Base-by-base conservation (phyloP, 53 echinoderm and acorn worm species). In the Paracentrotus lividus region DNA sequence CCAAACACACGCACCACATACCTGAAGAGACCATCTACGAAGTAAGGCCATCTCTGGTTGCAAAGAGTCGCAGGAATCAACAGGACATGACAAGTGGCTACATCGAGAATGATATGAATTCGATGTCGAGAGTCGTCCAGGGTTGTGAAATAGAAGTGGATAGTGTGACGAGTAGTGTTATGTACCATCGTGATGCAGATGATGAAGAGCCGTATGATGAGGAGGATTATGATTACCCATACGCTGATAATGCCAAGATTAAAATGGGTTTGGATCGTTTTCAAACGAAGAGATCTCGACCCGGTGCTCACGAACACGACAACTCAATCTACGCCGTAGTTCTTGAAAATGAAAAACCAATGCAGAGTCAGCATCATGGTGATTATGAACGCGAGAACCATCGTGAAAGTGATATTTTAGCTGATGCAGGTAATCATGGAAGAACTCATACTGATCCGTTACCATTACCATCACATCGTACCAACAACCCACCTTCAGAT, bases 21-120 rank as follows among this genome's bases (percentile, higher is more conserved):
- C 92, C 92, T 2, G 92, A 78, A 42, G 92, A 92, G 77, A 92
- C 92, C 32, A 92, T 92, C 52, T 92, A 92, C 54, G 92, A 92
- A 56, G 92, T 92, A 24, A 40, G 92, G 20, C 92, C 92, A 2
- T 92, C 92, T 2, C 81, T 92, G 5, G 92, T 92, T 24, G 92
- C 92, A 3, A 92, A 92, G 81, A 26, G 42, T n/a, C 92, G 92
- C 36, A 53, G 32, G 57, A 59, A 92, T 59, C n/a, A n/a, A n/a
- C 54, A 57, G 58, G 81, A 92, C 58, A 55, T 92, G 81, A 77
- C 92, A 10, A 92, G 92, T 43, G 92, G 92, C 51, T 92, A 92
- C 58, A 92, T 92, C 43, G 92, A 92, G 58, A 56, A 60, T 36
- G 54, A 78, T 43, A 40, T 58, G 10, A 43, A 12, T 57, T 78